Conservation (phyloP, 2,797 vertebrate species). For the Coregonus sp. region DNA sequence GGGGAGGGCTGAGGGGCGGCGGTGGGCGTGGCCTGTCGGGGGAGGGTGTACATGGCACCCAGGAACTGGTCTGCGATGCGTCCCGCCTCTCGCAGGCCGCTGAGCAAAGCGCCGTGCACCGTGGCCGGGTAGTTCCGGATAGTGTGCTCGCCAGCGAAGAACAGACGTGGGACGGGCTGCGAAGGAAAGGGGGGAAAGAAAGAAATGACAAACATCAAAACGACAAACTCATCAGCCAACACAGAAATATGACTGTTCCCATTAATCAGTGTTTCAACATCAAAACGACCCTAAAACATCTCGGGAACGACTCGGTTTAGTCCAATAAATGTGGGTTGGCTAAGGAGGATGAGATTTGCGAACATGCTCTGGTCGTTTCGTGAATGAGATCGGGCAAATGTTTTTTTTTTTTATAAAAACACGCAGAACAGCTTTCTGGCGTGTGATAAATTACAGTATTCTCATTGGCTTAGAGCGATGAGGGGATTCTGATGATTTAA, state of each 20-base stretch:
- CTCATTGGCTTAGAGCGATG: neutral
- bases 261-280: conserved; percentile 23
- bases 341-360: conserved; percentile 13
- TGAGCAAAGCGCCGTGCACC: conserved; percentile 93
- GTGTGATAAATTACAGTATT: neutral
- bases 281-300: conserved; percentile 52
- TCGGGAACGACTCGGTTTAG: conserved; percentile 39
- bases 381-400: neutral
- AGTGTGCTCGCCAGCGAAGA: conserved; percentile 96
- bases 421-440: neutral
- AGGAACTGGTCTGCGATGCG: conserved; percentile 98
- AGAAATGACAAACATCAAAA: conserved; percentile 21
- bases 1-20: conserved; percentile 80
- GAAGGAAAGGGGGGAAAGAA: neutral
- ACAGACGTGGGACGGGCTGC: conserved; percentile 93
- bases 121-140: conserved; percentile 98
- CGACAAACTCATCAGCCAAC: conserved; percentile 40
- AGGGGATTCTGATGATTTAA: neutral
- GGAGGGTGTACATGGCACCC: conserved; percentile 95
- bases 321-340: conserved; percentile 39
- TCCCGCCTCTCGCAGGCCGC: conserved; percentile 93
- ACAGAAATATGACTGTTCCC: conserved; percentile 20
- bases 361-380: neutral
- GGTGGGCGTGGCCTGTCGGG: conserved; percentile 84
- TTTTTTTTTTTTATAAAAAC: neutral